Evolutionary conservation across 2,888 invertebrate genomes (phyloP), one percentile per base, ranked within the genome.

Genomic region (Ectropis crepuscularia): DNA sequence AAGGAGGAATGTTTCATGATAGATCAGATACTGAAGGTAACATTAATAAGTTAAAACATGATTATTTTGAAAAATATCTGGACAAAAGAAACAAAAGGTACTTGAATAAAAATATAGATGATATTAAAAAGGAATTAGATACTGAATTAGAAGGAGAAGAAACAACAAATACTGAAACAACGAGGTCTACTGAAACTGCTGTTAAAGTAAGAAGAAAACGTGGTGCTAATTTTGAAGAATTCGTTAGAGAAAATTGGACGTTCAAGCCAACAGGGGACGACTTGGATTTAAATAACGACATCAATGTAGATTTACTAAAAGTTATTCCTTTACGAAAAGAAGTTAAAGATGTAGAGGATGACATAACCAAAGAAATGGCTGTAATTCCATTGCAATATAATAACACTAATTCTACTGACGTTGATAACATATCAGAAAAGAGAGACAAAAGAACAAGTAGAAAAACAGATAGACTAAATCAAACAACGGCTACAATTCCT

Each of bases 401-500:
- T 49, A 87, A 82, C 10, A 91, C 88, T 0, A 92, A 92, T 77
- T 89, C 90, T 0, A 90, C 91, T 42, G 91, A 89, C 78, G 82
- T 85, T 6, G 74, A 82, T 49, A 90, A 89, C 70, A 78, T 85
- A 60, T 67, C 87, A 36, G 92, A 92, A 43, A 90, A 85, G 72
- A 85, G 92, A 49, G 90, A 93, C 43, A 93, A 93, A 72, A 88
- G 93, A 61, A 93, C 93, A 0, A 93, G 92, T 71, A 88, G 93
- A 62, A 93, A 93, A 76, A 91, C 92, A 9, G 93, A 93, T 69
- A 83, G 92, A 69, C 71, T 92, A 2, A 93, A 93, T 71, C 93
- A 93, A 77, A 93, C 93, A 1, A 93, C 93, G 39, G 92, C 90
- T 5, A 85, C 90, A 38, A 82, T 93, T 49, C 93, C 93, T 8